A percentile compares a stretch with the other conserved stretches of the same genome.
phyloP scores from a whole-genome alignment of 2,888 invertebrate species.

The Nycteola revayana region DNA sequence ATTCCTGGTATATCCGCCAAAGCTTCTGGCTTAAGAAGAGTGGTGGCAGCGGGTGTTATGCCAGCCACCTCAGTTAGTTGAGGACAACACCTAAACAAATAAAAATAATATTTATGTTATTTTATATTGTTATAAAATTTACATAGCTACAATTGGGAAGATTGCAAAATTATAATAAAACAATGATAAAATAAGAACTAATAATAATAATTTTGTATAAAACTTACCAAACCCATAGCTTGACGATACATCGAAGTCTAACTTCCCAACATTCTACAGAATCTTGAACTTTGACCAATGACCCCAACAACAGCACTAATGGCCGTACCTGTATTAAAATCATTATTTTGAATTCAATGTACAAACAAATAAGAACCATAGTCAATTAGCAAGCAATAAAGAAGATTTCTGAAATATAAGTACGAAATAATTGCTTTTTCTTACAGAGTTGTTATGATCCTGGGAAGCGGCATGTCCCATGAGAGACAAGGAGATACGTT shows the following conservation, averaged over 20 bases:
- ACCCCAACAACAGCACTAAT: constrained; percentile 93
- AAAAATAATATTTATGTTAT: too few relatives aligned
- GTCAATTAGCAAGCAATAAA: too few relatives aligned
- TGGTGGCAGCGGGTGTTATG: constrained; percentile 63
- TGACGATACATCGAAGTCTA: constrained; percentile 93
- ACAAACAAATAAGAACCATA: too few relatives aligned
- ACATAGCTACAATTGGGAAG: too few relatives aligned
- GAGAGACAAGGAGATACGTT: constrained; percentile 91
- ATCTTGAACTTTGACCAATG: constrained; percentile 95
- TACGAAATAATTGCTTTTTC: constrained; percentile 21
- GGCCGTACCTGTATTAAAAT: constrained; percentile 85
- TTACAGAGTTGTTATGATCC: constrained; percentile 76
- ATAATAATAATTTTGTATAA: too few relatives aligned
- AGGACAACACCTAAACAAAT: constrained; percentile 68
- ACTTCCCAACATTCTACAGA: constrained; percentile 94
- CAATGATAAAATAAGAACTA: background rate
- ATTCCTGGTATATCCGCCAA: constrained; percentile 66
- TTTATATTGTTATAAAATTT: too few relatives aligned
- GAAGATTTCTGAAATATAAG: too few relatives aligned
- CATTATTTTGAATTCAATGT: too few relatives aligned
- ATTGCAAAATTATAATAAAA: background rate
- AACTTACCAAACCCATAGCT: constrained; percentile 86
- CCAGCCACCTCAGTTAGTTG: constrained; percentile 74
- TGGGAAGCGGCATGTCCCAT: constrained; percentile 87
- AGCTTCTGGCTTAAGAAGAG: constrained; percentile 64